A percentile compares a stretch with the other conserved stretches of the same genome.
Conservation (phyloP, 2,888 invertebrate genomes). For the Thereva nobilitata region DNA sequence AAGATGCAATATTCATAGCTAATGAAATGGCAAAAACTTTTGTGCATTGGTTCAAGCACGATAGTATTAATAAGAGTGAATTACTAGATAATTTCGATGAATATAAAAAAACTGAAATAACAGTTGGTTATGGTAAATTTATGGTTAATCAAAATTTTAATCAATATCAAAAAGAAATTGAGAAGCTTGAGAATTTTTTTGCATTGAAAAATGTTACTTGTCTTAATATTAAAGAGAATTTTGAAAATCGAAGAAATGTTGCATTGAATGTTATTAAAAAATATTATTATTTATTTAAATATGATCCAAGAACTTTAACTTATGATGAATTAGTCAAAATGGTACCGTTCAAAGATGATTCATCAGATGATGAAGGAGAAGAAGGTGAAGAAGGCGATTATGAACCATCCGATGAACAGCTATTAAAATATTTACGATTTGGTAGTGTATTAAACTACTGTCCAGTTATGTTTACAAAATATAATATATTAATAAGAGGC, state of each 20-base stretch:
- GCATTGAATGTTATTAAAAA: slow-evolving; percentile 46
- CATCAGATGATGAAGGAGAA: background rate
- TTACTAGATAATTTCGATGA: slow-evolving; percentile 4
- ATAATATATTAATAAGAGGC: slow-evolving; percentile 66
- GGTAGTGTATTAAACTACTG: slow-evolving; percentile 67
- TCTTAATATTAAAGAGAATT: slow-evolving; percentile 31
- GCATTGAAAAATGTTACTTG: slow-evolving; percentile 43
- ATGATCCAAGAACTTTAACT: background rate
- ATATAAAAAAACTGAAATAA: background rate
- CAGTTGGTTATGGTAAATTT: background rate
- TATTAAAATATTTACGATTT: slow-evolving; percentile 11
- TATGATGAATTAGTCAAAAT: slow-evolving; percentile 3
- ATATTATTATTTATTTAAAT: slow-evolving; percentile 34
- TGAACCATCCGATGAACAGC: background rate
- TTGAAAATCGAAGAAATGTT: slow-evolving; percentile 48
- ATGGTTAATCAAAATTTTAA: background rate
- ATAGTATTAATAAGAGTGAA: background rate
- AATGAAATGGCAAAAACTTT: too few species aligned
- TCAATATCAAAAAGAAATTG: slow-evolving; percentile 40
- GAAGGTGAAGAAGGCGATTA: background rate
- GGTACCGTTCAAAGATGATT: background rate
- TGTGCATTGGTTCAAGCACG: too few species aligned
- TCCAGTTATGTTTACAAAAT: slow-evolving; percentile 63
- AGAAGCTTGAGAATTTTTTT: slow-evolving; percentile 47
- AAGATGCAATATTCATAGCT: too few species aligned